phyloP scores from a whole-genome alignment of 64 coral and sea anemone genomes.

The Orbicella faveolata region DNA sequence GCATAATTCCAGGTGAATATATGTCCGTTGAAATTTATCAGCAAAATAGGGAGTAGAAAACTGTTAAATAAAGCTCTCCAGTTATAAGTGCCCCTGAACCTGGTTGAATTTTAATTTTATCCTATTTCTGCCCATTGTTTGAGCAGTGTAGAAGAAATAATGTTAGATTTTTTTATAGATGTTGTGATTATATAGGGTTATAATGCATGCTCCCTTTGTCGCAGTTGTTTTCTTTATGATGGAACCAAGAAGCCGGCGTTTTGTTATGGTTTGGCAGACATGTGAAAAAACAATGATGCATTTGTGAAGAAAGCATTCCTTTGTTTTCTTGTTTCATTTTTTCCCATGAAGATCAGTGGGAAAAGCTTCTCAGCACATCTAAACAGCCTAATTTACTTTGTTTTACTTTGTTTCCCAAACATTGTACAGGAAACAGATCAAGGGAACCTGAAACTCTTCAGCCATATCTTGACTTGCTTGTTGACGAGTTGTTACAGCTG shows the following conservation, averaged over 20 bases:
- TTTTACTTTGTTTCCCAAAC: conserved; percentile 16
- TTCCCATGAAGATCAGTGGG: conserved; percentile 5
- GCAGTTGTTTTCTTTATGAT: conserved; percentile 17
- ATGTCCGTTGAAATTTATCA: not conserved
- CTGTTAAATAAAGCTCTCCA: not conserved
- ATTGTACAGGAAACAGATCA: conserved; percentile 37
- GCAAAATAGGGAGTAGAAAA: not conserved
- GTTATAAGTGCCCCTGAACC: conserved; percentile 14
- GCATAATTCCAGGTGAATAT: conserved; percentile 51
- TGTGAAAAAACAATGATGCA: not conserved
- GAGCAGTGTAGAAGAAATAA: conserved; percentile 21
- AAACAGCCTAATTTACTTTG: conserved; percentile 30
- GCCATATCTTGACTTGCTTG: conserved; percentile 39
- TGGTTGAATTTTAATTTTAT: conserved; percentile 16
- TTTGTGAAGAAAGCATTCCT: not conserved
- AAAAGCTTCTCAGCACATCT: not conserved
- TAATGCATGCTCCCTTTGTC: conserved; percentile 22
- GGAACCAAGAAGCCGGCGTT: conserved; percentile 14
- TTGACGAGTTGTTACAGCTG: conserved; percentile 31
- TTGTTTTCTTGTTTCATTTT: conserved; percentile 26
- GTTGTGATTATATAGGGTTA: not conserved
- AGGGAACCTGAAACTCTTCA: conserved; percentile 39
- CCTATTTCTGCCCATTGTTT: not conserved
- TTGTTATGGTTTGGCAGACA: conserved; percentile 11
- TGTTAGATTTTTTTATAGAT: not conserved